Evolutionary conservation across 2,113 vertebrate species (phyloP).

Genomic region (Tragelaphus scriptus): DNA sequence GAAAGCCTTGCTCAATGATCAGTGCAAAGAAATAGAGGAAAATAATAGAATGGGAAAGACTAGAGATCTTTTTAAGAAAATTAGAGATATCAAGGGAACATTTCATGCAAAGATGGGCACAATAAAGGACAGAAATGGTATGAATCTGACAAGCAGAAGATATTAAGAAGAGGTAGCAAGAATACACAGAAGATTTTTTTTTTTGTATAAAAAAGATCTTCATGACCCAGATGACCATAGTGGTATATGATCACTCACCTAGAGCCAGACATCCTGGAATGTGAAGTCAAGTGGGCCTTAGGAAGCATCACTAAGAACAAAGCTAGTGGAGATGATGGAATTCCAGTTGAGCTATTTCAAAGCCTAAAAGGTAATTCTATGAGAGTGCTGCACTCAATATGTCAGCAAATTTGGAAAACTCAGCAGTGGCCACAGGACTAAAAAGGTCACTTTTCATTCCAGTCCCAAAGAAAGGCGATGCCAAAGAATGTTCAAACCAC

Average conservation of each 20-base stretch:
- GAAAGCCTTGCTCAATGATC: not conserved
- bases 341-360: not conserved
- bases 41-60: not conserved
- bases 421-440: not conserved
- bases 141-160: not conserved
- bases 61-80: not conserved
- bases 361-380: not conserved
- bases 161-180: not conserved
- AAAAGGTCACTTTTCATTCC: not conserved
- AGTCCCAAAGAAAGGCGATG: not conserved
- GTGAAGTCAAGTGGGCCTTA: not conserved
- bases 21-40: not conserved
- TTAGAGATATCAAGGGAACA: not conserved
- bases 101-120: not conserved
- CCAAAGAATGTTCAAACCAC: not conserved
- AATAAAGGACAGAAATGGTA: not conserved
- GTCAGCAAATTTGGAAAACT: not conserved
- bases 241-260: not conserved
- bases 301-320: not conserved
- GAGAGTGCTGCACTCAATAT: not conserved
- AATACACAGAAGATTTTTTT: not conserved
- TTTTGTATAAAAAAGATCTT: not conserved
- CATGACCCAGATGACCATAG: not conserved
- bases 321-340: not conserved
- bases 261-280: not conserved